Percentiles rank a stretch among this genome's conserved stretches.
These are phyloP conservation scores for Magallana angulata DNA, from an alignment of 1,140 invertebrate species.

Conservation along the genomic window DNA sequence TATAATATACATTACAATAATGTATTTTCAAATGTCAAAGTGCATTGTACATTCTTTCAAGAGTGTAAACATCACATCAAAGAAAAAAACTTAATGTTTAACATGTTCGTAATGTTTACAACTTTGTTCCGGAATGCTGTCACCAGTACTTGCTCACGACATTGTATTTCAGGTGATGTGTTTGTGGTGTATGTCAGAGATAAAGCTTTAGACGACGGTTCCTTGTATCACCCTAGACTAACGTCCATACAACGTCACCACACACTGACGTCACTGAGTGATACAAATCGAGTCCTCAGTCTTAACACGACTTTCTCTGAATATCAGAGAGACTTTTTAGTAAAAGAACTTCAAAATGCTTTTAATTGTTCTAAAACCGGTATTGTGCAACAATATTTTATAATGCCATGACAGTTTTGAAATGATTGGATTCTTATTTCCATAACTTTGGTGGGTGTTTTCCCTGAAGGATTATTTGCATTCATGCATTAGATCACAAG, in stretches of 20 bases:
- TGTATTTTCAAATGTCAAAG: no score
- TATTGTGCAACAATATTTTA: background rate
- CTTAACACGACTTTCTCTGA: background rate
- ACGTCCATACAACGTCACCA: conserved; percentile 13
- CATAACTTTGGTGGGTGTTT: no score
- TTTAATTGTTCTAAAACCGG: background rate
- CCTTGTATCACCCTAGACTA: background rate
- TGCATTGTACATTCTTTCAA: no score
- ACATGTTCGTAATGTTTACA: no score
- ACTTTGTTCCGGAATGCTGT: no score
- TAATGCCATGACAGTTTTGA: background rate
- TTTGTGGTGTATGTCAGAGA: conserved; percentile 22
- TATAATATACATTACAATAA: no score
- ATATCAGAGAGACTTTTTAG: background rate
- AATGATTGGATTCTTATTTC: background rate
- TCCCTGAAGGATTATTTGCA: no score
- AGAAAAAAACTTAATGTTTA: no score
- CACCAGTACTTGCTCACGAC: background rate
- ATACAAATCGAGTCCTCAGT: background rate
- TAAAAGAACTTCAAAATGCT: background rate
- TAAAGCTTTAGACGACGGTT: background rate
- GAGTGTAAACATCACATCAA: no score
- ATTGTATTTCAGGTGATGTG: background rate
- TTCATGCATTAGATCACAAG: no score
- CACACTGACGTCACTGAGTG: background rate